phyloP scores from a whole-genome alignment of 2,113 vertebrate genomes.

The Muntiacus muntjak region DNA sequence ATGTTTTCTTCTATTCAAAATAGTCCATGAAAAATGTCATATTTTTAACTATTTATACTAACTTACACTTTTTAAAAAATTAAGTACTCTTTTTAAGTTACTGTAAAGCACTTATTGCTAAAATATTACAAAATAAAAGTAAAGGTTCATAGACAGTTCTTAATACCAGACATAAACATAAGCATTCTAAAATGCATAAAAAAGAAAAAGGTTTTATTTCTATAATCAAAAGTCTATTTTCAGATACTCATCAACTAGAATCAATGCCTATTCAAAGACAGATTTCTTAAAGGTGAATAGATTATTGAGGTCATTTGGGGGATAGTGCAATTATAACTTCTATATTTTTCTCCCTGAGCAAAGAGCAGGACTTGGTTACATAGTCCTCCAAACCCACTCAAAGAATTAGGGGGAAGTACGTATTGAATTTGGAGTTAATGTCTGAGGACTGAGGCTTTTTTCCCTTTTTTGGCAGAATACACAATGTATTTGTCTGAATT shows the following conservation, averaged over 20 bases:
- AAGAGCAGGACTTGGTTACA: not conserved
- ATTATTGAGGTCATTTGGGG: not conserved
- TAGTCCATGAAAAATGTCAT: not conserved
- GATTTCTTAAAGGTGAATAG: not conserved
- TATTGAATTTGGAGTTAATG: not conserved
- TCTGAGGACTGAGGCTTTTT: not conserved
- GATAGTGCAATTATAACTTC: not conserved
- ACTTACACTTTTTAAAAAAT: not conserved
- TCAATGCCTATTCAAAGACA: not conserved
- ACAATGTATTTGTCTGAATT: slow-evolving; percentile 27
- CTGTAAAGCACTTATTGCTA: not conserved
- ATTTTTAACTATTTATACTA: slow-evolving; percentile 1
- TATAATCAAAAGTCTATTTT: slow-evolving; percentile 7
- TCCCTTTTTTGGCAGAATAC: not conserved
- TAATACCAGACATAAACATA: not conserved
- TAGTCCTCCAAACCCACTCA: not conserved
- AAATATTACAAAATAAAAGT: slow-evolving; percentile 12
- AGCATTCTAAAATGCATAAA: slow-evolving; percentile 9
- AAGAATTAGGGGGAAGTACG: not conserved
- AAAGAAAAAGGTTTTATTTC: slow-evolving; percentile 7
- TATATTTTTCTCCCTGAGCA: not conserved
- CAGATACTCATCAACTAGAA: not conserved
- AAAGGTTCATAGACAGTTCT: not conserved
- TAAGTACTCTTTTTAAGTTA: slow-evolving; percentile 2
- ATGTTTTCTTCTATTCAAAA: not conserved